Evolutionary conservation across 2,113 vertebrate species (phyloP).

Genomic region (Laticauda colubrina): DNA sequence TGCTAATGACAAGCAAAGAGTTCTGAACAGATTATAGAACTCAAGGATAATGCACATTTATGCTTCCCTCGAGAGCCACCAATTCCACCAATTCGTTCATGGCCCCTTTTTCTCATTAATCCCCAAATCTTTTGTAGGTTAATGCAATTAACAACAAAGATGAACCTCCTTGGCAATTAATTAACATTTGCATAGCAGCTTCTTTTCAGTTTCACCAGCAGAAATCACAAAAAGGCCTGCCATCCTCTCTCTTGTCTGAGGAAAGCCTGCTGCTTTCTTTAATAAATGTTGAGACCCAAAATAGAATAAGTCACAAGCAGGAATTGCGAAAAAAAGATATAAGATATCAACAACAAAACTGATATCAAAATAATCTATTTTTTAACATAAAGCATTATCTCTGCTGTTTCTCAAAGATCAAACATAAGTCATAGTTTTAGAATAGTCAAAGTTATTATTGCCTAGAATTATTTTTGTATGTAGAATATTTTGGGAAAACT

Average conservation of each 20-base stretch:
- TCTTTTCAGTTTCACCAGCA: constrained; percentile 35
- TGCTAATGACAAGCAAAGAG: constrained; percentile 43
- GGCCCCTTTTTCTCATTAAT: constrained; percentile 58
- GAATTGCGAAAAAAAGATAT: background rate
- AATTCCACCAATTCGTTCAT: constrained; percentile 49
- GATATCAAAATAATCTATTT: background rate
- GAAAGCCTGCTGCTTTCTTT: background rate
- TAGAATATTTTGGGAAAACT: background rate
- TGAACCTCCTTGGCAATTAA: constrained; percentile 32
- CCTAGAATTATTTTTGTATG: background rate
- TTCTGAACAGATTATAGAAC: constrained; percentile 46
- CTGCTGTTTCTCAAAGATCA: background rate
- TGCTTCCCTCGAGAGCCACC: constrained; percentile 47
- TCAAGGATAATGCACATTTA: constrained; percentile 39
- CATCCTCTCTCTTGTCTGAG: background rate
- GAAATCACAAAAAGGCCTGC: constrained; percentile 20
- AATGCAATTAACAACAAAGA: constrained; percentile 50
- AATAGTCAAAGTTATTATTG: background rate
- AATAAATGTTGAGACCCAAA: background rate
- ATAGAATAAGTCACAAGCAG: background rate
- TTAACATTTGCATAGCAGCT: constrained; percentile 36
- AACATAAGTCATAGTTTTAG: background rate
- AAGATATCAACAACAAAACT: background rate
- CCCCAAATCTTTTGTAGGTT: constrained; percentile 42
- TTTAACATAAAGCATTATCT: background rate